Conservation (phyloP, 2,113 vertebrate genomes). For the Esox niger region DNA sequence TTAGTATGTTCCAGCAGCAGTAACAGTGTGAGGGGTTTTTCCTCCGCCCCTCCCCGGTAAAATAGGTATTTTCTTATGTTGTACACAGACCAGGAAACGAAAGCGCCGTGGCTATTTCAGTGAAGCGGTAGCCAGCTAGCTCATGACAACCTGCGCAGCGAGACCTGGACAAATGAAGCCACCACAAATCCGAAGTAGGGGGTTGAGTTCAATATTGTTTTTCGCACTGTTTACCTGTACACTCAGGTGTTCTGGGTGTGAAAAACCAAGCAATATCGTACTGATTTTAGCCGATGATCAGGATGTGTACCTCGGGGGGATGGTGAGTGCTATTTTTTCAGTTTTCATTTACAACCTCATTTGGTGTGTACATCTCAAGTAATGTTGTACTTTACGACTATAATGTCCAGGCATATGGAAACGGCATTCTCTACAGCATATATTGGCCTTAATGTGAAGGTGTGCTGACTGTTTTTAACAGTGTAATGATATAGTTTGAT, state of each 20-base stretch:
- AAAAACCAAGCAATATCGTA: constrained; percentile 67
- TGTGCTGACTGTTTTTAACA: neutral
- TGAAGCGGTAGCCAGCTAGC: constrained; percentile 1
- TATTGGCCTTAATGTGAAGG: neutral
- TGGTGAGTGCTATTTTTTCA: constrained; percentile 67
- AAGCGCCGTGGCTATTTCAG: neutral
- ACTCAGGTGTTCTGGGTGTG: constrained; percentile 53
- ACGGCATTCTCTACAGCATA: neutral
- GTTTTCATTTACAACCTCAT: no score
- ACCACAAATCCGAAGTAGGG: neutral
- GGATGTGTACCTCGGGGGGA: constrained; percentile 72
- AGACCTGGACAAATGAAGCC: neutral
- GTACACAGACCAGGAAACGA: neutral
- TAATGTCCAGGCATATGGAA: neutral
- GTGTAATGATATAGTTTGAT: neutral
- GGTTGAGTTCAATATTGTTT: constrained; percentile 1
- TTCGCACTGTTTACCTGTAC: constrained; percentile 58
- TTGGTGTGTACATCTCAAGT: no score
- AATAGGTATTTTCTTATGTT: neutral
- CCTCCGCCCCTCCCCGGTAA: neutral
- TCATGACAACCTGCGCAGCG: constrained; percentile 49
- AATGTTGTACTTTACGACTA: neutral
- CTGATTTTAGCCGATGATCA: constrained; percentile 79
- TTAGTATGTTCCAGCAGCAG: no score
- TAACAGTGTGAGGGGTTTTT: neutral